Percentiles rank a stretch among this genome's conserved stretches.
Evolutionary conservation across 2,888 invertebrate species (phyloP).

Genomic region (Pseudococcus longispinus): DNA sequence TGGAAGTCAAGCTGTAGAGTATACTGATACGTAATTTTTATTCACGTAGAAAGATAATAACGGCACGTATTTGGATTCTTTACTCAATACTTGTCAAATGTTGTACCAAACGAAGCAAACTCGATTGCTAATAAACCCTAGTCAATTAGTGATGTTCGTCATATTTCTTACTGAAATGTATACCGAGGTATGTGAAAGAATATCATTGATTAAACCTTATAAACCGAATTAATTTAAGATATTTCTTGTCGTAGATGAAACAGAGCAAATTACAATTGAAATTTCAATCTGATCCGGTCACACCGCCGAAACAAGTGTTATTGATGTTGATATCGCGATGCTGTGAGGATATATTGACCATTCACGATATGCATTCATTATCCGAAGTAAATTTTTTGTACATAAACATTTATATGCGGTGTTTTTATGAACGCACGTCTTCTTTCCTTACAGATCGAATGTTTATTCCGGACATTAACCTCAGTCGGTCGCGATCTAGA

Average conservation of each 20-base stretch:
- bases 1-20: neutral
- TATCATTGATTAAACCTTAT: neutral
- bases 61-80: slow-evolving; percentile 86
- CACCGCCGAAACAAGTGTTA: slow-evolving; percentile 71
- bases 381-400: slow-evolving; percentile 71
- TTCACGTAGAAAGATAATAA: slow-evolving; percentile 74
- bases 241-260: slow-evolving; percentile 69
- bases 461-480: slow-evolving; percentile 86
- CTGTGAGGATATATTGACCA: slow-evolving; percentile 85
- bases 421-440: too few relatives aligned
- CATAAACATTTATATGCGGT: neutral
- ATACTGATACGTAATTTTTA: neutral
- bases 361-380: slow-evolving; percentile 77
- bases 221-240: neutral
- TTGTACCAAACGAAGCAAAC: slow-evolving; percentile 72
- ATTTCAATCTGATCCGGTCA: slow-evolving; percentile 62
- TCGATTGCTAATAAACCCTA: neutral
- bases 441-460: slow-evolving; percentile 73
- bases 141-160: slow-evolving; percentile 25
- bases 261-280: slow-evolving; percentile 70
- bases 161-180: slow-evolving; percentile 45
- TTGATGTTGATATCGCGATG: slow-evolving; percentile 86
- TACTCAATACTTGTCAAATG: slow-evolving; percentile 88
- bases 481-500: slow-evolving; percentile 89
- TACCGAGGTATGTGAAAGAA: neutral